Conservation (phyloP, 2,113 vertebrate genomes). For the Platanista minor region DNA sequence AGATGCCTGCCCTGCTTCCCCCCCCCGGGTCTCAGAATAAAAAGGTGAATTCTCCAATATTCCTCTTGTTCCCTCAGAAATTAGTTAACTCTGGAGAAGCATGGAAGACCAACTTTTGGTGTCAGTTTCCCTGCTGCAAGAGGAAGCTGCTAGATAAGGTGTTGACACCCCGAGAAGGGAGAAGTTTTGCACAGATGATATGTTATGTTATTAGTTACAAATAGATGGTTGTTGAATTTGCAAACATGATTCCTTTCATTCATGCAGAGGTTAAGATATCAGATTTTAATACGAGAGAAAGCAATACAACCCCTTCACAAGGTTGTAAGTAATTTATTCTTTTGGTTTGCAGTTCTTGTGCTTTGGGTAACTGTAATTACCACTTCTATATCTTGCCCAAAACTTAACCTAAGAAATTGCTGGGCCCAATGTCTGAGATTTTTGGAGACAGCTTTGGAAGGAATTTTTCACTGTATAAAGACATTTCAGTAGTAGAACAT, state of each 20-base stretch:
- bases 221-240: background rate
- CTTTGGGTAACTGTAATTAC: constrained; percentile 38
- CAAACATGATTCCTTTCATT: background rate
- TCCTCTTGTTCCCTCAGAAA: background rate
- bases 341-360: constrained; percentile 38
- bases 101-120: background rate
- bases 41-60: background rate
- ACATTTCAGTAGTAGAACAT: background rate
- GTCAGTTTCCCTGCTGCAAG: constrained; percentile 8
- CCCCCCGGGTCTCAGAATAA: background rate
- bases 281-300: constrained; percentile 39
- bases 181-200: background rate
- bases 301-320: background rate
- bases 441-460: constrained; percentile 10
- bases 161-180: background rate
- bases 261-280: background rate
- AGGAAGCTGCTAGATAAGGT: background rate
- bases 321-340: constrained; percentile 18
- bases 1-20: fast-evolving
- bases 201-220: background rate
- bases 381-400: background rate
- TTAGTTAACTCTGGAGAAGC: background rate
- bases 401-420: constrained; percentile 33
- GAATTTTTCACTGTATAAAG: background rate
- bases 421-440: constrained; percentile 1